Conservation (phyloP, 2,888 invertebrate species). For the Scaptomyza tumidula region DNA sequence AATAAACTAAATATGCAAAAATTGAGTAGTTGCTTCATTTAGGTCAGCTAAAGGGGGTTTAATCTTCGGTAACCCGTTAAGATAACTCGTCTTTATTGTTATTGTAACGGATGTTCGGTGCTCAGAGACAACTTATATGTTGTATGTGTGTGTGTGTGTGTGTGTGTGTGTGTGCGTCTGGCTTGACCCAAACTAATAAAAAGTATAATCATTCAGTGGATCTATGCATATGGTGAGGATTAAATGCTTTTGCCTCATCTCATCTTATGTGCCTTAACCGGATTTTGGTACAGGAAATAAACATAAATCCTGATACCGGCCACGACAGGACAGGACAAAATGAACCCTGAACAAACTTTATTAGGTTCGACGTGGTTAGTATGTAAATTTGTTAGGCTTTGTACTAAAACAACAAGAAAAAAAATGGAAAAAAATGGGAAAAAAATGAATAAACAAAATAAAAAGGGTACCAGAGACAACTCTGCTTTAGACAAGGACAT, state of each 20-base stretch:
- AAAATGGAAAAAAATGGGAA: neutral
- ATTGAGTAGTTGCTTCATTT: neutral
- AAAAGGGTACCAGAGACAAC: constrained; percentile 10
- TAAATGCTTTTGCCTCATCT: constrained; percentile 61
- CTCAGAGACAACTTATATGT: constrained; percentile 40
- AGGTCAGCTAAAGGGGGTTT: constrained; percentile 1
- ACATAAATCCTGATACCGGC: constrained; percentile 9
- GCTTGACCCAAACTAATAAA: constrained; percentile 80
- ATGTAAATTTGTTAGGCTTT: constrained; percentile 60
- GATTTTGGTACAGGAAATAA: constrained; percentile 28
- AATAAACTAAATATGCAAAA: neutral
- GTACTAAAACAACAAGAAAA: neutral
- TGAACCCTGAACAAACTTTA: constrained; percentile 69
- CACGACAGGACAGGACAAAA: constrained; percentile 41
- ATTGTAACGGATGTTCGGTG: constrained; percentile 41
- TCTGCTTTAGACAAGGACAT: constrained; percentile 40
- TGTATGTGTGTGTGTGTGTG: constrained; percentile 15
- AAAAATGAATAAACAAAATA: neutral
- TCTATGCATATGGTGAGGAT: constrained; percentile 63
- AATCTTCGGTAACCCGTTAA: neutral
- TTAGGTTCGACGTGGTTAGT: constrained; percentile 60
- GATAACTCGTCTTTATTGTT: constrained; percentile 14
- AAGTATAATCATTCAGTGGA: constrained; percentile 56
- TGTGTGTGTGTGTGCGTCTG: constrained; percentile 20
- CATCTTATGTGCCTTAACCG: constrained; percentile 40